phyloP scores from a whole-genome alignment of 2,888 invertebrate genomes.

The Onthophagus sagittarius region DNA sequence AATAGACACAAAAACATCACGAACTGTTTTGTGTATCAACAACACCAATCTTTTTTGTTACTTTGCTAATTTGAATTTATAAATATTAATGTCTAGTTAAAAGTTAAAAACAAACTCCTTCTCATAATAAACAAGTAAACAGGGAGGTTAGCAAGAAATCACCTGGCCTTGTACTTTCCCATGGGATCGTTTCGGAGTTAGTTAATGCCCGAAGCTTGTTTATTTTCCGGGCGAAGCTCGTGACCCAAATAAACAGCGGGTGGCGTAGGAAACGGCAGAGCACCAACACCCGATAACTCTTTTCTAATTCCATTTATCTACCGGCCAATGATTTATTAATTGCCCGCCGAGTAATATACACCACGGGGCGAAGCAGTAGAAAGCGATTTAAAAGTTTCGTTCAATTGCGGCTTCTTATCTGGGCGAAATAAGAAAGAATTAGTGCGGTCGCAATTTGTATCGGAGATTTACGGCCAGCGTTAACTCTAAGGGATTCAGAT shows the following conservation, averaged over 20 bases:
- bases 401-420: background rate
- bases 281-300: constrained; percentile 12
- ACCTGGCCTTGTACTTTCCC: constrained; percentile 3
- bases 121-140: background rate
- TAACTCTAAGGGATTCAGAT: background rate
- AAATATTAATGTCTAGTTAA: no score
- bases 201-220: constrained; percentile 11
- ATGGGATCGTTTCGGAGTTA: background rate
- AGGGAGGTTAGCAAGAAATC: background rate
- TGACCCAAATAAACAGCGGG: constrained; percentile 13
- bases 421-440: background rate
- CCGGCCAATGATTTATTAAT: constrained; percentile 10
- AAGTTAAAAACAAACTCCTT: no score
- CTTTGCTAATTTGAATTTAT: no score
- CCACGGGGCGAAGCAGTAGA: background rate
- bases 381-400: background rate
- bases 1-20: no score
- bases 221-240: constrained; percentile 4
- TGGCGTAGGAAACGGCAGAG: background rate
- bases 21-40: no score
- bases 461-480: background rate
- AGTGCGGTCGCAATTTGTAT: background rate
- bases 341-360: background rate
- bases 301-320: constrained; percentile 10
- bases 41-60: no score